Percentiles rank a stretch among this genome's conserved stretches.
These are phyloP conservation scores for Hypolimnas misippus DNA, from an alignment of 2,888 invertebrate species.

Conservation along the genomic window DNA sequence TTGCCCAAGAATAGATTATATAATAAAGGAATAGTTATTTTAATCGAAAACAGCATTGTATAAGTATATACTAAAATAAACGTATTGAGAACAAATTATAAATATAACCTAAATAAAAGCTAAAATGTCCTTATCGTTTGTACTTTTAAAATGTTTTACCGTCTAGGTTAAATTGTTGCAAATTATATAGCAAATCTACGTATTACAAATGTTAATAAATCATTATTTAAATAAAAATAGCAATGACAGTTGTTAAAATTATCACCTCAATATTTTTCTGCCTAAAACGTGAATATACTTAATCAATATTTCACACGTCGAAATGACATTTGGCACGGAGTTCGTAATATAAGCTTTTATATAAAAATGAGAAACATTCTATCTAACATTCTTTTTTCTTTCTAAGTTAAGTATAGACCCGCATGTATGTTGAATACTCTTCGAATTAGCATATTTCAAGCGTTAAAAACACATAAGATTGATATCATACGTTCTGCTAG, in stretches of 20 bases:
- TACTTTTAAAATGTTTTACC: no score
- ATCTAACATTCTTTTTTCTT: not conserved
- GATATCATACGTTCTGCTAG: constrained; percentile 32
- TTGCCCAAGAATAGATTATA: not conserved
- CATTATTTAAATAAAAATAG: no score
- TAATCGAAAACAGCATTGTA: not conserved
- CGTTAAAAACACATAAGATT: constrained; percentile 35
- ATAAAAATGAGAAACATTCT: not conserved
- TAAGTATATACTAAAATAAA: not conserved
- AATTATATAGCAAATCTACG: no score
- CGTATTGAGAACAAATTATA: not conserved
- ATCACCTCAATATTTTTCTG: not conserved
- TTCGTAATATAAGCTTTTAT: not conserved
- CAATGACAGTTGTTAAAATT: not conserved
- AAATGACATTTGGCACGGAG: not conserved
- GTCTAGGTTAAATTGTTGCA: no score
- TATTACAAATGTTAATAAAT: no score
- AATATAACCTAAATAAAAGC: no score
- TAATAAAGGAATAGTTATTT: not conserved
- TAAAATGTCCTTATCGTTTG: no score
- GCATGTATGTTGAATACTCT: constrained; percentile 28
- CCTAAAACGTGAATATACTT: no score
- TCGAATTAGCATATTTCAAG: constrained; percentile 22
- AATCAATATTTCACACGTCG: no score
- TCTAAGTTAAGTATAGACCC: constrained; percentile 12